Evolutionary conservation across 2,113 vertebrate species (phyloP).

Genomic region (Pavo muticus): DNA sequence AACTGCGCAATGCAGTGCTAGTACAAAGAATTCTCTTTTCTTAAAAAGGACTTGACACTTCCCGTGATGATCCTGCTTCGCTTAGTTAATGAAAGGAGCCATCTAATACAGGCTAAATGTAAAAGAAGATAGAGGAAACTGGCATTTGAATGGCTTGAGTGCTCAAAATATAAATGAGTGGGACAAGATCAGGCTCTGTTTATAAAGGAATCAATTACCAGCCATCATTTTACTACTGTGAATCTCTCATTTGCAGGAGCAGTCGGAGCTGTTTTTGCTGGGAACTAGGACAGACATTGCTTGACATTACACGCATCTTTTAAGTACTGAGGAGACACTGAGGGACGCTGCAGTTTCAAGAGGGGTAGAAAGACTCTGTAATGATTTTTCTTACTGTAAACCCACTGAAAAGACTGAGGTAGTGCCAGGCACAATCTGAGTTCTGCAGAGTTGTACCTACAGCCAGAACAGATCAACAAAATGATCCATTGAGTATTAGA

Average conservation of each 20-base stretch:
- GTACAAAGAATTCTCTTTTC: not conserved
- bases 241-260: constrained; percentile 5
- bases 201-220: constrained; percentile 44
- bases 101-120: not conserved
- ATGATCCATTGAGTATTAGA: not conserved
- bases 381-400: not conserved
- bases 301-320: not conserved
- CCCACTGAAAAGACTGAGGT: not conserved
- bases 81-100: constrained; percentile 16
- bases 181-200: constrained; percentile 34
- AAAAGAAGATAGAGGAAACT: not conserved
- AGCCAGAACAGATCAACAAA: not conserved
- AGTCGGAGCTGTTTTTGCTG: constrained; percentile 8
- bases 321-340: not conserved
- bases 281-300: not conserved
- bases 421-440: not conserved
- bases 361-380: not conserved
- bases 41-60: constrained; percentile 10
- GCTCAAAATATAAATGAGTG: constrained; percentile 31
- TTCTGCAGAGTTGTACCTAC: not conserved
- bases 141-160: constrained; percentile 4
- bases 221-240: not conserved
- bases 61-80: constrained; percentile 19
- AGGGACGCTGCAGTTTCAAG: not conserved
- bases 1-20: accelerated